Base-by-base conservation (phyloP, 2,888 invertebrate species). In the Petrophora chlorosata region DNA sequence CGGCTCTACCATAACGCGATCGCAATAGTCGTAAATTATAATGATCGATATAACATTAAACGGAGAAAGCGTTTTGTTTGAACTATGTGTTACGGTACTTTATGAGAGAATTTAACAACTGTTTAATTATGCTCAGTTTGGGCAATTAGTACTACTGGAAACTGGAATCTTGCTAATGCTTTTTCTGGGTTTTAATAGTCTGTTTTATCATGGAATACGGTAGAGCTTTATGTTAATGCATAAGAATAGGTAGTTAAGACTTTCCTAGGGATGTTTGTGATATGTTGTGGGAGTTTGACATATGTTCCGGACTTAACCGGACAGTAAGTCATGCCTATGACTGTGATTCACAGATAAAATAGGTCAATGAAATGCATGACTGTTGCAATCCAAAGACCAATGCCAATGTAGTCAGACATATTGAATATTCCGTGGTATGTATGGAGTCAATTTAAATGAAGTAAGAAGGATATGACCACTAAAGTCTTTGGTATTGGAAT, bases 21-120 rank as follows among this genome's bases (percentile, higher is more conserved):
- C 52, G 45, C 41, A 44, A 41, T 48, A 28, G 34, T 48, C 56
- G 45, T 47, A 53, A 56, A 53, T 41, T 45, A 50, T 54, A 54
- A 56, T 52, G 53, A 52, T 56, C 51, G 49, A 59, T 44, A 51
- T 53, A 53, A 40, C 38, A 49, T 53, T 51, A 14, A 49, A 47
- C 19, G 49, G 59, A 38, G 59, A 59, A 59, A 59, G 56, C 56
- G 52, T 35, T 52, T 44, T 57, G 45, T 52, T 56, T 47, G 47
- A 50, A 54, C 56, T 53, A 50, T 54, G 42, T 36, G 49, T 56
- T 59, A 59, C 45, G 41, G 40, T 29, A 59, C 36, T 44, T 45
- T 38, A 46, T 33, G 32, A 43, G 39, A 45, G 52, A 51, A 56
- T 59, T 59, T 52, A 52, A 42, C 56, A 29, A 29, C 29, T 23